Evolutionary conservation across 2,113 vertebrate species (phyloP).

Genomic region (Sialia sialis): DNA sequence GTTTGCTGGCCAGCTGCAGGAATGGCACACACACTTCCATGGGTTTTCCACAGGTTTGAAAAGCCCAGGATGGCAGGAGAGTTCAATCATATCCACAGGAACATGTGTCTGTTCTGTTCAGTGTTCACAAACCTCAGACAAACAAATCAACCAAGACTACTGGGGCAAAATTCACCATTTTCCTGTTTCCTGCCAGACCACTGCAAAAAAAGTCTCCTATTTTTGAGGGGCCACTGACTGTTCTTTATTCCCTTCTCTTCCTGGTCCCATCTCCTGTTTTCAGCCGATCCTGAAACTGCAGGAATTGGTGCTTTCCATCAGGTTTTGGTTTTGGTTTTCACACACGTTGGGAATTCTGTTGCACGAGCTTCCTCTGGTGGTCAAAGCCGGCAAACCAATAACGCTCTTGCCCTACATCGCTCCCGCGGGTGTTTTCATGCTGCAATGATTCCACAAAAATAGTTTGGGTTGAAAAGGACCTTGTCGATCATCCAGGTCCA

Average conservation of each 20-base stretch:
- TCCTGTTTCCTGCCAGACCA: neutral
- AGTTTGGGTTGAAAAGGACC: neutral
- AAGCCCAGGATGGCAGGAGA: neutral
- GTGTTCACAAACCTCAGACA: neutral
- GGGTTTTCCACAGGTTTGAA: neutral
- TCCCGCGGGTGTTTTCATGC: neutral
- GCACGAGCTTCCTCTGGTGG: constrained; percentile 27
- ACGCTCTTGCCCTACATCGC: fast-evolving
- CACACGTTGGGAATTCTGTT: neutral
- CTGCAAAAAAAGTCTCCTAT: neutral
- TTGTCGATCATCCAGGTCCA: neutral
- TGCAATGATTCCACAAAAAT: neutral
- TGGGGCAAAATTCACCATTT: neutral
- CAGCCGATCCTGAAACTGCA: neutral
- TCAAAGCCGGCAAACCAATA: neutral
- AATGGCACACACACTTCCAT: neutral
- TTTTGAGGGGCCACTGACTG: neutral
- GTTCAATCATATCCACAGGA: neutral
- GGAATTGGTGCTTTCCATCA: neutral
- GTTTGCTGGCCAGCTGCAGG: neutral
- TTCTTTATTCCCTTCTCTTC: fast-evolving
- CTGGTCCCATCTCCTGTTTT: neutral
- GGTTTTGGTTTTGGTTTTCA: neutral
- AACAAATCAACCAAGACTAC: neutral
- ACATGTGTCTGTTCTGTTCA: neutral